Evolutionary conservation across 2,888 invertebrate species (phyloP), one percentile per base, ranked within the genome.

Genomic region (Oxyteleia sp.): DNA sequence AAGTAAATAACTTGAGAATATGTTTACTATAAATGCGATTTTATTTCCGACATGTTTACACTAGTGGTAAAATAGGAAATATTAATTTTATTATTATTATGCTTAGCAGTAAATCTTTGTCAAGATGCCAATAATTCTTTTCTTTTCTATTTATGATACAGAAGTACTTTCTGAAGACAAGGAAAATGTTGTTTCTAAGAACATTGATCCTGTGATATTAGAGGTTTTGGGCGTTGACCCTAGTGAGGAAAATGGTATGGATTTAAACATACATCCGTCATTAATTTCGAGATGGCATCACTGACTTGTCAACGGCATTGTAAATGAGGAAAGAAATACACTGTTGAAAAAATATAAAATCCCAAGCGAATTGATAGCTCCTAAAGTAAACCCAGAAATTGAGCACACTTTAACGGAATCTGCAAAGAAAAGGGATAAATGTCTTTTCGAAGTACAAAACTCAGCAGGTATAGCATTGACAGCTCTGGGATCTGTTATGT

Each of bases 301-400:
- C 20, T 59, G 47, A 11, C 16, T 43, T 7, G 4, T 16, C 51
- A 57, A 78, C n/a, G 83, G 82, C 0, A 38, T 75, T 2, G 23
- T 41, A 13, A 61, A 80, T 26, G 55, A 83, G 20, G 82, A 74
- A 2, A 59, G 53, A 43, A 64, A 57, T 2, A 15, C 41, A n/a
- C 23, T 76, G 7, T n/a, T 76, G 5, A 57, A 55, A 0, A 84
- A 82, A 82, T 83, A 74, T 43, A 41, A 69, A 51, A 49, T 76
- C 1, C 66, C 61, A 1, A 32, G 71, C 15, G 10, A 23, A n/a
- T 49, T 84, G 7, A 53, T 51, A 10, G 74, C 85, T 3, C 74
- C 82, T 1, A 47, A 71, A 26, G 32, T 86, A 10, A 86, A 85
- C 57, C 61, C 72, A 0, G 79, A 86, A 41, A 63, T 85, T 32